A percentile compares a stretch with the other conserved stretches of the same genome.
phyloP scores from a whole-genome alignment of 2,797 vertebrate genomes.

The Labroides dimidiatus region DNA sequence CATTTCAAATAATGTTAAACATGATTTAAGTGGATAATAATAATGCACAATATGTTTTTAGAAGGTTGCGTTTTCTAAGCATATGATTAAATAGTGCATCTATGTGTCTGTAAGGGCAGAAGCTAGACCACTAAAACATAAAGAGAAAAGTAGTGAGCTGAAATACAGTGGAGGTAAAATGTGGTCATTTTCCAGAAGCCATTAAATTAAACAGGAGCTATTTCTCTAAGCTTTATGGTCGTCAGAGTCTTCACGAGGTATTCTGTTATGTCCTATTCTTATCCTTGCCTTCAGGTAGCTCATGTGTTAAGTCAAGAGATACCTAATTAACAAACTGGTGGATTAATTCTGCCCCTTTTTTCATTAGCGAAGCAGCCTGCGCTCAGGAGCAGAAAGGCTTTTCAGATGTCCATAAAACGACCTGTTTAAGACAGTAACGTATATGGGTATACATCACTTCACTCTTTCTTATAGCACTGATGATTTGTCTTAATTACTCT shows the following conservation, averaged over 20 bases:
- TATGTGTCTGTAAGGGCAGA: conserved; percentile 34
- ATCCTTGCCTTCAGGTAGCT: conserved; percentile 80
- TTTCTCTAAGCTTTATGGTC: conserved; percentile 75
- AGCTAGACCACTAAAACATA: conserved; percentile 49
- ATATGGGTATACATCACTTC: conserved; percentile 59
- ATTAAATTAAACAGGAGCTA: conserved; percentile 77
- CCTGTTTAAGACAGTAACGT: conserved; percentile 53
- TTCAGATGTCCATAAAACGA: conserved; percentile 43
- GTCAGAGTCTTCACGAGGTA: conserved; percentile 62
- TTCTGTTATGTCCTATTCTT: conserved; percentile 79
- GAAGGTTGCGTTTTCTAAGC: conserved; percentile 38
- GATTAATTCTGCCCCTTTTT: conserved; percentile 74
- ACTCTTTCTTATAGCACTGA: conserved; percentile 52
- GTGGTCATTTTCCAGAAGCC: conserved; percentile 70
- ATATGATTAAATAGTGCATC: conserved; percentile 45
- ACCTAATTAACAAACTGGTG: conserved; percentile 78
- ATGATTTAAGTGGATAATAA: conserved; percentile 56
- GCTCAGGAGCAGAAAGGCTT: conserved; percentile 41
- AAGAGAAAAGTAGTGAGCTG: conserved; percentile 51
- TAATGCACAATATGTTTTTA: conserved; percentile 35
- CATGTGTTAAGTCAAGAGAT: conserved; percentile 80
- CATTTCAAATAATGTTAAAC: conserved; percentile 61
- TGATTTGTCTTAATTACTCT: conserved; percentile 62
- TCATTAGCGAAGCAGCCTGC: conserved; percentile 64
- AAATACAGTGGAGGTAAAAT: conserved; percentile 68